Base-by-base conservation (phyloP, 2,113 vertebrate species). In the Sus scrofa region DNA sequence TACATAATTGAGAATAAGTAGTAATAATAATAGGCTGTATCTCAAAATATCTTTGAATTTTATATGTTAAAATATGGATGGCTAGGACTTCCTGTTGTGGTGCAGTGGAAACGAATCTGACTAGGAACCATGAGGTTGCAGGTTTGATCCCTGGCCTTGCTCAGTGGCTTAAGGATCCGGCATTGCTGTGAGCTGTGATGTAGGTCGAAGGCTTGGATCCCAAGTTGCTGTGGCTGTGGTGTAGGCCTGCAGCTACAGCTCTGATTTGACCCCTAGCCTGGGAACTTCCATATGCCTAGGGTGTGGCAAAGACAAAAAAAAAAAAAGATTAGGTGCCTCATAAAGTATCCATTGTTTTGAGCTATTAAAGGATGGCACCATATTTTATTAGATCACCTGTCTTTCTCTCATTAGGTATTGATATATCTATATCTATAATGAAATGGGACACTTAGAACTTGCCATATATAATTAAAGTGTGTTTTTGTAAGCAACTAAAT, bases 1-100 rank as follows among this genome's bases (percentile, higher is more conserved):
- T 19, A 86, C 81, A 56, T 67, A 20, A 82, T 67, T 96, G 19
- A 87, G 56, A 81, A 20, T 65, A 58, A 63, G 16, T 56, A 82
- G 7, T 82, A 91, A 81, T 32, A 79, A 71, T 50, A 78, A 82
- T 68, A 32, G 44, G 18, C 86, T 89, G 6, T n/a, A 37, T 63
- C 68, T 96, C 62, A 86, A 77, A 95, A 70, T 9, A 74, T 37
- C 89, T 34, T 77, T 94, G 10, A 90, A 37, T 52, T 67, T 89
- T 77, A 30, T 32, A 4, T 71, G 2, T 74, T 79, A 83, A 50
- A 73, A 78, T 70, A 44, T 56, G 20, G 22, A 74, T 91, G 44
- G 9, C 18, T 37, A n/a, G n/a, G n/a, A n/a, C n/a, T n/a, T n/a
- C n/a, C n/a, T n/a, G n/a, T n/a, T n/a, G n/a, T n/a, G n/a, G n/a